These are phyloP conservation scores for Paragorgia papillata DNA, from an alignment of 92 coral and sea anemone species.

Conservation along the genomic window DNA sequence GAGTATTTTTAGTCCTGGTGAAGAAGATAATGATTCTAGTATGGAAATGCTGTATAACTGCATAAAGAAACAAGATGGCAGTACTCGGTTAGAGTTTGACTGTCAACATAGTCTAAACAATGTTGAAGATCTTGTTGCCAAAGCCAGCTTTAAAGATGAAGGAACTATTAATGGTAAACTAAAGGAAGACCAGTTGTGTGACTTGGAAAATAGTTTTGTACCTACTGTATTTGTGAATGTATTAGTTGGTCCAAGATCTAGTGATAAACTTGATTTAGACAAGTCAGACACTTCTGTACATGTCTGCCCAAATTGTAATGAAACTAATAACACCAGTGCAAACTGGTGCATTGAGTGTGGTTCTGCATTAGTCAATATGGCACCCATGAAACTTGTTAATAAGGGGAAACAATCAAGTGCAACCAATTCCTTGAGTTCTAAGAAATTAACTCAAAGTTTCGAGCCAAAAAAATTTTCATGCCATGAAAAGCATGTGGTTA, in stretches of 20 bases:
- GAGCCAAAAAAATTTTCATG: not conserved
- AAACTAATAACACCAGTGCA: constrained; percentile 69
- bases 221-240: no score
- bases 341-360: constrained; percentile 99
- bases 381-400: constrained; percentile 38
- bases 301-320: constrained; percentile 72
- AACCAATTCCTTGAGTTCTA: not conserved
- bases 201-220: no score
- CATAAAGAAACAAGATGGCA: not conserved
- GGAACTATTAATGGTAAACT: not conserved
- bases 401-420: not conserved
- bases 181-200: not conserved
- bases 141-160: not conserved
- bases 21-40: not conserved
- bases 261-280: not conserved
- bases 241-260: not conserved
- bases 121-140: not conserved
- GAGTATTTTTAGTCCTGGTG: constrained; percentile 4
- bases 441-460: not conserved
- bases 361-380: constrained; percentile 58
- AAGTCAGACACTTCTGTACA: constrained; percentile 35
- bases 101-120: not conserved
- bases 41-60: not conserved
- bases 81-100: not conserved
- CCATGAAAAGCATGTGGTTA: not conserved